Percentiles rank a stretch among this genome's conserved stretches.
These are phyloP conservation scores for Eurystomus gularis DNA, from an alignment of 2,113 vertebrate genomes.

Conservation along the genomic window DNA sequence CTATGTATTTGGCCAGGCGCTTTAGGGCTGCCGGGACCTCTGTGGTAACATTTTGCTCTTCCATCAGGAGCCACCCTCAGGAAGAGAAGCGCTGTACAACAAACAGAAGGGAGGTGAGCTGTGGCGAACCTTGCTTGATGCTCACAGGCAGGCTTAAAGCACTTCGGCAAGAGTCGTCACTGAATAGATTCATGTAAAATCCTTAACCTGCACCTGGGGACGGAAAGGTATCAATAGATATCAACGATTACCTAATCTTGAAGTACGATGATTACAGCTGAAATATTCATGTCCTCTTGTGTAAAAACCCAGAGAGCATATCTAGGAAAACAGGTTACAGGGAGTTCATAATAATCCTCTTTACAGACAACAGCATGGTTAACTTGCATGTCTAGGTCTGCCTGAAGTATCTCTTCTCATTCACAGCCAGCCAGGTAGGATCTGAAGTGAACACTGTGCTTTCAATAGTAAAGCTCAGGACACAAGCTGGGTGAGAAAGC, in stretches of 20 bases:
- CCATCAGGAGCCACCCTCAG: neutral
- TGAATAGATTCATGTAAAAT: neutral
- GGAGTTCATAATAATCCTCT: neutral
- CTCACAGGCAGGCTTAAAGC: neutral
- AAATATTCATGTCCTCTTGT: neutral
- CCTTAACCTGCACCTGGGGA: neutral
- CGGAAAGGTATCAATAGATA: neutral
- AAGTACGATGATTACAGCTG: neutral
- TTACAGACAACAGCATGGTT: neutral
- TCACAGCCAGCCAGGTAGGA: neutral
- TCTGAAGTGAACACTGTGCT: neutral
- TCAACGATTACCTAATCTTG: neutral
- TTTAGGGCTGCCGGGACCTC: slow-evolving; percentile 58
- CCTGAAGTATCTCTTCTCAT: neutral
- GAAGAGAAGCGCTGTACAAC: neutral
- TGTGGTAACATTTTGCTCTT: neutral
- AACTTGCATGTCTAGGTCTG: neutral
- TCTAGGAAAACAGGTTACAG: neutral
- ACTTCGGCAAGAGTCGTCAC: neutral
- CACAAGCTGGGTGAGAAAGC: neutral
- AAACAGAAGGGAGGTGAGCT: neutral
- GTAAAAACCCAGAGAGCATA: neutral
- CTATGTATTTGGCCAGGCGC: slow-evolving; percentile 60
- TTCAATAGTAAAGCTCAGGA: neutral
- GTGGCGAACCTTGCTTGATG: fast-evolving